These are phyloP conservation scores for Carduelis carduelis DNA, from an alignment of 2,797 vertebrate genomes.

Conservation along the genomic window DNA sequence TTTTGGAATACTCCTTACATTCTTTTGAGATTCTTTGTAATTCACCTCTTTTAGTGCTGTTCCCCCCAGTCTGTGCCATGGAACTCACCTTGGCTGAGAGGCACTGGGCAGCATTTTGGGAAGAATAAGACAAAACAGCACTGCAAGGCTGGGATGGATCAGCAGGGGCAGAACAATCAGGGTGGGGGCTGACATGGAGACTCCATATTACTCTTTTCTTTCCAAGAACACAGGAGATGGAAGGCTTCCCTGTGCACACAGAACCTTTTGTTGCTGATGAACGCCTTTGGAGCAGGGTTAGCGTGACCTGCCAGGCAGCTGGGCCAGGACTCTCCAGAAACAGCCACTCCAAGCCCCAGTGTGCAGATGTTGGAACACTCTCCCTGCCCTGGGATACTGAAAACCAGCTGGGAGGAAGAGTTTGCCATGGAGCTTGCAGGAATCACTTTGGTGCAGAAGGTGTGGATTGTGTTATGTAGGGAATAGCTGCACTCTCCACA, in stretches of 20 bases:
- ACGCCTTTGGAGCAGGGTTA: rapidly evolving
- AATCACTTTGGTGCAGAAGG: neutral
- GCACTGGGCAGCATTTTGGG: neutral
- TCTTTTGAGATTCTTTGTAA: neutral
- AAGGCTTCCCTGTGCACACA: neutral
- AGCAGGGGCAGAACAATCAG: rapidly evolving
- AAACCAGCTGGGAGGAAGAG: neutral
- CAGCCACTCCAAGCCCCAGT: neutral
- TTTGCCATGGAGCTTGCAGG: neutral
- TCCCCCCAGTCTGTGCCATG: neutral
- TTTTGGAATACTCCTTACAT: neutral
- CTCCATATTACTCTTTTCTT: neutral
- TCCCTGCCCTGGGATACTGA: neutral
- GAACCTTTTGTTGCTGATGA: neutral
- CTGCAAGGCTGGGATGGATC: neutral
- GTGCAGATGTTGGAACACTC: neutral
- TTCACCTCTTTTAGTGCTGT: neutral
- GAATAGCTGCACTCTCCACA: neutral
- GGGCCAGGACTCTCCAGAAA: neutral
- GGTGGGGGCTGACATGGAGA: neutral
- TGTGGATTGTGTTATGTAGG: neutral
- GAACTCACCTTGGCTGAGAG: neutral
- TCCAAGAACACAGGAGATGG: neutral
- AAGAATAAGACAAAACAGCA: neutral
- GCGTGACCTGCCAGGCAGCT: neutral